Evolutionary conservation across 2,888 invertebrate species (phyloP).

Genomic region (Nomada ferruginata): DNA sequence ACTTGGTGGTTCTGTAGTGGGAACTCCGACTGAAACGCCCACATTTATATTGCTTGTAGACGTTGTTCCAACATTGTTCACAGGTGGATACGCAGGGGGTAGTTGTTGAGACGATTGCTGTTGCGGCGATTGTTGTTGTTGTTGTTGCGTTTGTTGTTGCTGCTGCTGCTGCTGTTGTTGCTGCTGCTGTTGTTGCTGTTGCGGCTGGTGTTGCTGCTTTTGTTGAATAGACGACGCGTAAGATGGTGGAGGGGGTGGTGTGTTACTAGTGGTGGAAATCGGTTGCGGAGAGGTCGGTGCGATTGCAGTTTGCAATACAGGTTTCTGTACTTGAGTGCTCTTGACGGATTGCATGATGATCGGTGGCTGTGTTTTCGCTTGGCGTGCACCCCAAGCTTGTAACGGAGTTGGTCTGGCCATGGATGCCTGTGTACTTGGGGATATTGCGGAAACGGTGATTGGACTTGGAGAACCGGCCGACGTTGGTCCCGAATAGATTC

Average conservation of each 20-base stretch:
- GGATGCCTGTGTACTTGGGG: conserved; percentile 87
- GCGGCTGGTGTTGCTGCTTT: conserved; percentile 88
- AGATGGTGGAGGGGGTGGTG: conserved; percentile 92
- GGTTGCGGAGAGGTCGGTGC: conserved; percentile 93
- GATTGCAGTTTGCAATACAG: conserved; percentile 96
- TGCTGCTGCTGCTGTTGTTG: conserved; percentile 87
- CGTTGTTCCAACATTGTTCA: conserved; percentile 85
- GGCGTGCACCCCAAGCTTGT: conserved; percentile 93
- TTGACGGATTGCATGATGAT: conserved; percentile 99
- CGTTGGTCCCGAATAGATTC: conserved; percentile 93
- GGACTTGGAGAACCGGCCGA: conserved; percentile 94
- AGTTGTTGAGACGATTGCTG: conserved; percentile 81
- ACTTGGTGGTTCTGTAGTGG: conserved; percentile 95
- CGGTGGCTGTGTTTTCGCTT: conserved; percentile 95
- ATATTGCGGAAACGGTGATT: conserved; percentile 89
- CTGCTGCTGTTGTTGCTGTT: conserved; percentile 83
- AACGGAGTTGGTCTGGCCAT: conserved; percentile 92
- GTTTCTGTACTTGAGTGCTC: conserved; percentile 97
- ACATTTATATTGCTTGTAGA: conserved; percentile 80
- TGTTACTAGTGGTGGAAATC: conserved; percentile 85
- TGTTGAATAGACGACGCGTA: conserved; percentile 93
- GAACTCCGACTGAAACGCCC: conserved; percentile 85
- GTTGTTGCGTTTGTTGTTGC: conserved; percentile 85
- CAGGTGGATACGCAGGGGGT: conserved; percentile 86
- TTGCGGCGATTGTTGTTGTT: conserved; percentile 90